phyloP scores from a whole-genome alignment of 2,888 invertebrate genomes.

The Agrochola litura region DNA sequence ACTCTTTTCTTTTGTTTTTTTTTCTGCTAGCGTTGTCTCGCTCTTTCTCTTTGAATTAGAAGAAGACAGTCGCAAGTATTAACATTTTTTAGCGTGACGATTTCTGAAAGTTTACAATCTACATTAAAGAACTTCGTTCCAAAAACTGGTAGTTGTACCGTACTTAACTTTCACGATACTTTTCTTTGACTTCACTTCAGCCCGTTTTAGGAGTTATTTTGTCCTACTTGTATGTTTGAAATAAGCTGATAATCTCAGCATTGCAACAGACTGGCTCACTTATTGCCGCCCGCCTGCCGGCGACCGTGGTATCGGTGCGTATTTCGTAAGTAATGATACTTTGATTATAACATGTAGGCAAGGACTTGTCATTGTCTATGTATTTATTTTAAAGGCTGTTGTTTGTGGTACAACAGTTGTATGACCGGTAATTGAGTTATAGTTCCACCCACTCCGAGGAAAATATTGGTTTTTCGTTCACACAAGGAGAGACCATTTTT shows the following conservation, averaged over 20 bases:
- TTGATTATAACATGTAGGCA: constrained; percentile 55
- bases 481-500: too few species aligned
- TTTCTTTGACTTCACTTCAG: background rate
- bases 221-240: background rate
- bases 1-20: too few species aligned
- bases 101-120: too few species aligned
- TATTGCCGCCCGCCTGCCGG: background rate
- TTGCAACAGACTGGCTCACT: constrained; percentile 22
- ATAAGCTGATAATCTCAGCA: background rate
- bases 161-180: background rate
- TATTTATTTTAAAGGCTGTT: constrained; percentile 18
- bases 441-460: too few species aligned
- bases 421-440: constrained; percentile 7
- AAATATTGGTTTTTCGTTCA: too few species aligned
- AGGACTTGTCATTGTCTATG: constrained; percentile 52
- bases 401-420: background rate
- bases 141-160: too few species aligned
- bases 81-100: too few species aligned
- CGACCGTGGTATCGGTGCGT: constrained; percentile 33
- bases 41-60: too few species aligned
- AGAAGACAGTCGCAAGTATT: too few species aligned
- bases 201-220: background rate
- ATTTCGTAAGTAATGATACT: constrained; percentile 59
- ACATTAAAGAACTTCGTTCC: too few species aligned
- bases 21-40: too few species aligned